These are phyloP conservation scores for Zaprionus vittiger DNA, from an alignment of 1,140 invertebrate genomes.

Conservation along the genomic window DNA sequence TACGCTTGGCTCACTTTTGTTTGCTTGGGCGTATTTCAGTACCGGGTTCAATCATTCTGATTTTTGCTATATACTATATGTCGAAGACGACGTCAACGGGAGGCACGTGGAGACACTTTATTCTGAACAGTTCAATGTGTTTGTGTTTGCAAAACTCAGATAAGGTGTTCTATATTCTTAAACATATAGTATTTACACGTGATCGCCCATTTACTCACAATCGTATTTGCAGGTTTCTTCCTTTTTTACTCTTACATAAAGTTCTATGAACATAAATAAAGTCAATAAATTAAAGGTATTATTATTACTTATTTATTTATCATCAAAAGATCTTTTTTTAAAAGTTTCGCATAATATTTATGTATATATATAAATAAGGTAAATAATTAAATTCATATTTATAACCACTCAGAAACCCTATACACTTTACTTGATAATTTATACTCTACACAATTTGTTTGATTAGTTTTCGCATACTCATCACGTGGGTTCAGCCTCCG, in stretches of 20 bases:
- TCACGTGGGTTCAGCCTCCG: constrained; percentile 12
- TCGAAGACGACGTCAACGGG: not conserved
- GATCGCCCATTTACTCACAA: too few relatives aligned
- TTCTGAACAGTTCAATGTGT: not conserved
- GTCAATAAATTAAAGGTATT: too few relatives aligned
- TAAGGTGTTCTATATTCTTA: not conserved
- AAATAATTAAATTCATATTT: not conserved
- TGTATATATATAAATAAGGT: not conserved
- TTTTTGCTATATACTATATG: not conserved
- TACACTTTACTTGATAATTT: not conserved
- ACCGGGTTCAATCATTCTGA: not conserved
- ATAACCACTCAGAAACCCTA: not conserved
- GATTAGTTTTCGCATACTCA: constrained; percentile 9
- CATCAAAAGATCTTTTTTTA: too few relatives aligned
- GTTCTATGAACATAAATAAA: too few relatives aligned
- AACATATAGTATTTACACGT: not conserved
- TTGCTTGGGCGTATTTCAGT: constrained; percentile 1
- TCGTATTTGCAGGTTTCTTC: too few relatives aligned
- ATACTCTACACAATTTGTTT: not conserved
- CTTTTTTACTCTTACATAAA: too few relatives aligned
- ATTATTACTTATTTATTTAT: too few relatives aligned
- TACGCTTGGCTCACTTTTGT: not conserved
- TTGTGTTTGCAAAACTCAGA: not conserved
- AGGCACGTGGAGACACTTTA: not conserved
- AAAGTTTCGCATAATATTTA: too few relatives aligned